These are phyloP conservation scores for Oncorhynchus clarkii DNA, from an alignment of 2,113 vertebrate genomes.

Conservation along the genomic window DNA sequence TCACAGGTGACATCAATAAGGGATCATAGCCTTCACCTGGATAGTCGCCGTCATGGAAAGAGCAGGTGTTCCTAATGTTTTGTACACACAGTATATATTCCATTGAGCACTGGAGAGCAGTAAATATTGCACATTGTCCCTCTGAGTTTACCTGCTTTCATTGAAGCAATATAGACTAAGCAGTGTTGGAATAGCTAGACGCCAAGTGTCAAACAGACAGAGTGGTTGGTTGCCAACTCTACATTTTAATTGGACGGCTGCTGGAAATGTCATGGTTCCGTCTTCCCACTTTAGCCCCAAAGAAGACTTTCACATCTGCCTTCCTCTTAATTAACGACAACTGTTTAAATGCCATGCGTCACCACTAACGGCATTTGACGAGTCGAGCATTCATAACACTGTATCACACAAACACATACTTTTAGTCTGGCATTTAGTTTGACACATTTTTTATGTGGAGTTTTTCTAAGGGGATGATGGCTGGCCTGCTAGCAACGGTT, in stretches of 20 bases:
- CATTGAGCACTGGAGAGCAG: neutral
- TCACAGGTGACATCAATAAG: no score
- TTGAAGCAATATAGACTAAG: no score
- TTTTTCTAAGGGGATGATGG: constrained; percentile 28
- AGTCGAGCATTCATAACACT: constrained; percentile 26
- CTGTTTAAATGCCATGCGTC: constrained; percentile 67
- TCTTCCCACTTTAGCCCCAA: constrained; percentile 43
- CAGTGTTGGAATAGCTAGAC: no score
- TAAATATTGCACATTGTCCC: neutral
- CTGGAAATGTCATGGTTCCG: constrained; percentile 57
- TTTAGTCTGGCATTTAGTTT: neutral
- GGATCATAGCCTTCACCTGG: no score
- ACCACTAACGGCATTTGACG: constrained; percentile 60
- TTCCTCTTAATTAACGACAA: constrained; percentile 65
- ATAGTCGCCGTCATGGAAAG: no score
- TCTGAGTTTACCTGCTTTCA: no score
- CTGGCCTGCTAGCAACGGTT: constrained; percentile 43
- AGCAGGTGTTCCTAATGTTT: neutral
- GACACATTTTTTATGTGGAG: neutral
- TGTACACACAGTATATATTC: no score
- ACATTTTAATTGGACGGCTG: constrained; percentile 67
- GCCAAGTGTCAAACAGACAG: neutral
- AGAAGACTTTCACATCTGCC: constrained; percentile 48
- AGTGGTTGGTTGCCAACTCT: constrained; percentile 47
- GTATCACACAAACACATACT: constrained; percentile 6